These are phyloP conservation scores for Sturnus vulgaris DNA, from an alignment of 2,113 vertebrate genomes.

Conservation along the genomic window DNA sequence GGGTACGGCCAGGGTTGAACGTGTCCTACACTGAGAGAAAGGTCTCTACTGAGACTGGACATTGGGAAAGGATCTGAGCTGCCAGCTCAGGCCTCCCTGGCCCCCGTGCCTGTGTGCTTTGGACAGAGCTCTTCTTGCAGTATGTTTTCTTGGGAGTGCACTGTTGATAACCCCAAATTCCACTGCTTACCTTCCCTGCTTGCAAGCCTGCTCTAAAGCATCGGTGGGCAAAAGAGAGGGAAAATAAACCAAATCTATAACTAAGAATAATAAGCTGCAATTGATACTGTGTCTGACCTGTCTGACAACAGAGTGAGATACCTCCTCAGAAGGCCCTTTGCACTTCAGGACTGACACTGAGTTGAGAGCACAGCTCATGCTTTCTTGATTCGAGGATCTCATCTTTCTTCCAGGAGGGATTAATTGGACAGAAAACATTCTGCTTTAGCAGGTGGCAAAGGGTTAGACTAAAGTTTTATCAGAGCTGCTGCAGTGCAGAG, in stretches of 20 bases:
- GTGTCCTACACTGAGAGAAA: background rate
- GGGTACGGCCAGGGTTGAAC: background rate
- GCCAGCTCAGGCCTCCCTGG: background rate
- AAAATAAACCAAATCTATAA: conserved; percentile 22
- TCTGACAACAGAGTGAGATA: background rate
- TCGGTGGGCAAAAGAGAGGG: background rate
- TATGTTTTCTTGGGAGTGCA: background rate
- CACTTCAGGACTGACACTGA: conserved; percentile 10
- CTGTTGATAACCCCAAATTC: background rate
- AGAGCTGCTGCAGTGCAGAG: background rate
- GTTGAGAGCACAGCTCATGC: background rate
- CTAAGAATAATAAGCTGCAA: conserved; percentile 30
- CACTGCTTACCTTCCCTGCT: background rate
- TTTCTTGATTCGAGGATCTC: conserved; percentile 37
- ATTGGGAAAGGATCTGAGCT: background rate
- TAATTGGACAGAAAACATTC: conserved; percentile 53
- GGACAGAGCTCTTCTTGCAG: background rate
- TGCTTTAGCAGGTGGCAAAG: conserved; percentile 40
- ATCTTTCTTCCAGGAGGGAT: conserved; percentile 35
- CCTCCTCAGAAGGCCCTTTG: conserved; percentile 15
- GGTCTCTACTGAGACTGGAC: background rate
- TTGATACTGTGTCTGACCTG: conserved; percentile 12
- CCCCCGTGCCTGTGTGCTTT: background rate
- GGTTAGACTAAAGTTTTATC: conserved; percentile 35
- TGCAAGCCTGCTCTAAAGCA: background rate